These are phyloP conservation scores for Leucopternis melanops DNA, from an alignment of 2,113 vertebrate species.

Conservation along the genomic window DNA sequence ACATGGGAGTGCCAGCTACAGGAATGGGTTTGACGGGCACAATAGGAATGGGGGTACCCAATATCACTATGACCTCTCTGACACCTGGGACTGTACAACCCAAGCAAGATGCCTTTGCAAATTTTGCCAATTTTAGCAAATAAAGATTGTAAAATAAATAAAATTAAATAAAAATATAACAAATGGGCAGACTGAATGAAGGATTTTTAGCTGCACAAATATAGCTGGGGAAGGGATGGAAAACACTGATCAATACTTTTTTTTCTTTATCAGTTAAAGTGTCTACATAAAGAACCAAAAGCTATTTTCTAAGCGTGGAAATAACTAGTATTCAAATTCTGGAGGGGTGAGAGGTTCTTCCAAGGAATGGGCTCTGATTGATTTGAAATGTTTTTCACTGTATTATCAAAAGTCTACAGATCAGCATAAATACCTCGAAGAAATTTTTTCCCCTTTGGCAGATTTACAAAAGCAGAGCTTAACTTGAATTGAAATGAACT, in stretches of 20 bases:
- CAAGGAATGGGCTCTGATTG: slow-evolving; percentile 48
- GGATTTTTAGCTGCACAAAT: slow-evolving; percentile 88
- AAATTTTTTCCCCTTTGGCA: slow-evolving; percentile 37
- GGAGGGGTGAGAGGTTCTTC: slow-evolving; percentile 57
- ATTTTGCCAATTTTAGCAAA: slow-evolving; percentile 98
- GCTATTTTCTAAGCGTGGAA: slow-evolving; percentile 70
- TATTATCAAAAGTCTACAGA: slow-evolving; percentile 52
- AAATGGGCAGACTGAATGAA: slow-evolving; percentile 78
- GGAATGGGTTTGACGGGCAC: slow-evolving; percentile 80
- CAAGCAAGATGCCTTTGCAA: slow-evolving; percentile 97
- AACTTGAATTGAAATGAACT: slow-evolving; percentile 49
- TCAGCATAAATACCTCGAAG: slow-evolving; percentile 53
- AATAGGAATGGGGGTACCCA: slow-evolving; percentile 79
- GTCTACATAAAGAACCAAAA: slow-evolving; percentile 72
- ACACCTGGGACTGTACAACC: slow-evolving; percentile 82
- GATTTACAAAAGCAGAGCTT: slow-evolving; percentile 55
- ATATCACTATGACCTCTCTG: slow-evolving; percentile 71
- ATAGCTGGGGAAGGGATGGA: slow-evolving; percentile 66
- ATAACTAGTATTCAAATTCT: slow-evolving; percentile 60
- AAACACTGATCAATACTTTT: slow-evolving; percentile 67
- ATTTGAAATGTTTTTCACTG: slow-evolving; percentile 51
- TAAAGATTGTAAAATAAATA: slow-evolving; percentile 76
- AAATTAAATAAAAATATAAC: background rate
- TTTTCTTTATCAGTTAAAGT: slow-evolving; percentile 65
- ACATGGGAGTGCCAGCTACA: slow-evolving; percentile 72